Percentiles rank a stretch among this genome's conserved stretches.
Conservation (phyloP, 2,113 vertebrate genomes). For the Piaya cayana region DNA sequence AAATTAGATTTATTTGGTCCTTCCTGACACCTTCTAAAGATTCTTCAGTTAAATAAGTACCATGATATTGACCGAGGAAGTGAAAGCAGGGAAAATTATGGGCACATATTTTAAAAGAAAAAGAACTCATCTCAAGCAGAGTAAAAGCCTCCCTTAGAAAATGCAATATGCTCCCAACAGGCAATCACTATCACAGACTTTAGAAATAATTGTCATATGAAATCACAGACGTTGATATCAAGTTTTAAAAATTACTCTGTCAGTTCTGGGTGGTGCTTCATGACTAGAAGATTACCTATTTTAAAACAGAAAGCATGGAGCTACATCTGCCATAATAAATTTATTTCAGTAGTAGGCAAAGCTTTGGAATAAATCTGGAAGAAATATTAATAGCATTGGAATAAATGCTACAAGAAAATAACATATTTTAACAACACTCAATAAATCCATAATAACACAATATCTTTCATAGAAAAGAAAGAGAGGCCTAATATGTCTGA, state of each 20-base stretch:
- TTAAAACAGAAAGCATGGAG: not conserved
- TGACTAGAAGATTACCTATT: not conserved
- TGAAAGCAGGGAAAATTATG: not conserved
- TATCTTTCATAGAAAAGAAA: not conserved
- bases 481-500: not conserved
- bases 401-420: not conserved
- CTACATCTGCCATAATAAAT: not conserved
- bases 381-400: not conserved
- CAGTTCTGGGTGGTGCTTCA: not conserved
- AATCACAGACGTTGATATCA: not conserved
- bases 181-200: not conserved
- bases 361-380: not conserved
- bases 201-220: not conserved
- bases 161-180: not conserved
- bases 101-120: not conserved
- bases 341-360: not conserved
- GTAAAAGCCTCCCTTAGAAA: not conserved
- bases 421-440: not conserved
- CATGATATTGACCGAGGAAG: not conserved
- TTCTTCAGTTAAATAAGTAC: not conserved
- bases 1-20: not conserved
- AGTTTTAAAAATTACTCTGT: not conserved
- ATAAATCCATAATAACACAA: not conserved
- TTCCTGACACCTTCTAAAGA: not conserved
- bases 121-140: not conserved